Evolutionary conservation across 2,797 vertebrate genomes (phyloP).

Genomic region (Manis pentadactyla): DNA sequence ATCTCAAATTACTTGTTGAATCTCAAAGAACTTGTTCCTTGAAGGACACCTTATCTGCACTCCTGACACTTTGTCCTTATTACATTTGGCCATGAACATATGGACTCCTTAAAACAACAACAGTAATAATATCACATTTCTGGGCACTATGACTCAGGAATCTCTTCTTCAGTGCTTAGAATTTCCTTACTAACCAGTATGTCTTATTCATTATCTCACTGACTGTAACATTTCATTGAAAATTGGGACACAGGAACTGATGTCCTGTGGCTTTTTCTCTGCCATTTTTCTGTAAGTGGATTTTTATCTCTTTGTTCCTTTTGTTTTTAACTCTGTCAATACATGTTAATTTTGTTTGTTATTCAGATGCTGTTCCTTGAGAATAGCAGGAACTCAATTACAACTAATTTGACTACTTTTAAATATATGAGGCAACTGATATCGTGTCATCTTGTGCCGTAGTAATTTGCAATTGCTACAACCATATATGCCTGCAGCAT

Average conservation of each 20-base stretch:
- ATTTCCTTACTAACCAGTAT: neutral
- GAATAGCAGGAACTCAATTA: neutral
- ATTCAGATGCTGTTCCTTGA: neutral
- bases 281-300: neutral
- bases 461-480: neutral
- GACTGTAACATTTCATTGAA: neutral
- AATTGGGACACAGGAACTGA: neutral
- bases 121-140: neutral
- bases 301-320: neutral
- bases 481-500: neutral
- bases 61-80: neutral
- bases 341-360: neutral
- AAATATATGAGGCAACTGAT: neutral
- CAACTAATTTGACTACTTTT: neutral
- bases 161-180: neutral
- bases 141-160: neutral
- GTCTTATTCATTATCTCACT: neutral
- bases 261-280: neutral
- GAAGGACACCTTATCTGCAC: neutral
- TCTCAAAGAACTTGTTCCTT: neutral
- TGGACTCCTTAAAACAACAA: neutral
- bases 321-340: neutral
- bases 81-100: neutral
- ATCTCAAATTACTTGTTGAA: neutral
- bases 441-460: neutral